These are phyloP conservation scores for Drosophila bocki DNA, from an alignment of 1,140 invertebrate genomes.

Conservation along the genomic window DNA sequence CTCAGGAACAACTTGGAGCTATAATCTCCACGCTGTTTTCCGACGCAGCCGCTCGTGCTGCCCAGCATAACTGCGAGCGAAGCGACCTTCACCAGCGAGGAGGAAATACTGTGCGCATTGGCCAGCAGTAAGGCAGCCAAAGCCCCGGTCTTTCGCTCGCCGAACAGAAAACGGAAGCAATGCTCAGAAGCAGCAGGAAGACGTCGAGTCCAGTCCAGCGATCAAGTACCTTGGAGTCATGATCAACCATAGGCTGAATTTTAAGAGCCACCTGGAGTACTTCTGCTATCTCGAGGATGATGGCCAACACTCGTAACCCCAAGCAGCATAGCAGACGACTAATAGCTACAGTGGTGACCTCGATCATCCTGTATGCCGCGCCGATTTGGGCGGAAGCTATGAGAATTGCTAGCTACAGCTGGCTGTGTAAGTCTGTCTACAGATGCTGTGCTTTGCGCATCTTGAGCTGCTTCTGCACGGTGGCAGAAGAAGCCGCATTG, in stretches of 20 bases:
- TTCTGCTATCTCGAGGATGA: not conserved
- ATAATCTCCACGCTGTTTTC: not conserved
- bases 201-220: not conserved
- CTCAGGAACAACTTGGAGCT: no score
- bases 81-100: not conserved
- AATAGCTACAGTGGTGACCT: not conserved
- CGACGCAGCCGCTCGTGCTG: no score
- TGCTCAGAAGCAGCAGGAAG: not conserved
- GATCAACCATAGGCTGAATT: not conserved
- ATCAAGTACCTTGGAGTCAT: not conserved
- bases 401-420: not conserved
- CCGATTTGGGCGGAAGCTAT: not conserved
- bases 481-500: not conserved
- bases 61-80: not conserved
- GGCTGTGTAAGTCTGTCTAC: not conserved
- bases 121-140: not conserved
- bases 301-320: not conserved
- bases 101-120: not conserved
- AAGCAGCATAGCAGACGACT: no score
- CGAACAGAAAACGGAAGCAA: no score
- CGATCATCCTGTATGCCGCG: not conserved
- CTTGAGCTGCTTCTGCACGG: not conserved
- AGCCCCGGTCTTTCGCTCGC: not conserved
- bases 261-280: not conserved
- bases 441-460: not conserved